Evolutionary conservation across 2,888 invertebrate genomes (phyloP).

Genomic region (Choreutis nemorana): DNA sequence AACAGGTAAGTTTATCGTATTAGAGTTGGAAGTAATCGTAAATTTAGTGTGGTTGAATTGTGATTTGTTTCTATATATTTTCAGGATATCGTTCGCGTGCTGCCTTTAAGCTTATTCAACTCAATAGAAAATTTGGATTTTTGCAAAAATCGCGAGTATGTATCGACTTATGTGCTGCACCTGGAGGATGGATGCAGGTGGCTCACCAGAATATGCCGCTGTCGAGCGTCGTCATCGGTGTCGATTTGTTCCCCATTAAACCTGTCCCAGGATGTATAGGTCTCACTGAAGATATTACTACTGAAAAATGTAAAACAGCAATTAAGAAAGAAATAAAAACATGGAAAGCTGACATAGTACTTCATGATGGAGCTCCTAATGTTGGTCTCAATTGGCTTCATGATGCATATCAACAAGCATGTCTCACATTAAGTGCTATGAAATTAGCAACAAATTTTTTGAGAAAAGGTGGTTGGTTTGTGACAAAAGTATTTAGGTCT

Average conservation of each 20-base stretch:
- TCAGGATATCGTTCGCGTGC: constrained; percentile 95
- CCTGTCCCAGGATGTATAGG: constrained; percentile 89
- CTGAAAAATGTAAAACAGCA: constrained; percentile 87
- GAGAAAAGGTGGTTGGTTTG: constrained; percentile 92
- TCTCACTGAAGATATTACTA: constrained; percentile 94
- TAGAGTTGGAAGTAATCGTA: background rate
- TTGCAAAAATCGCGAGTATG: constrained; percentile 95
- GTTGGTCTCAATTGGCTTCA: constrained; percentile 96
- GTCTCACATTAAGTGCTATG: constrained; percentile 89
- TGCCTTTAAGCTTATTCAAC: constrained; percentile 98
- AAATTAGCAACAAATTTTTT: constrained; percentile 92
- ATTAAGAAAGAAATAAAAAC: constrained; percentile 88
- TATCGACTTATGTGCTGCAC: constrained; percentile 98
- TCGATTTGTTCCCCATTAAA: constrained; percentile 93
- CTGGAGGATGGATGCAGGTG: constrained; percentile 99
- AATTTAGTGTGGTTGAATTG: background rate
- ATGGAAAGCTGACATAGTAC: constrained; percentile 96
- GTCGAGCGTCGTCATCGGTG: constrained; percentile 92
- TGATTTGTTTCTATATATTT: constrained; percentile 13
- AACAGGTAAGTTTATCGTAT: constrained; percentile 77
- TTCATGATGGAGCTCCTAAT: constrained; percentile 99
- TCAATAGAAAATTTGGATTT: constrained; percentile 97
- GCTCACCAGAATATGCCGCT: constrained; percentile 98
- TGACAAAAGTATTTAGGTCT: constrained; percentile 98
- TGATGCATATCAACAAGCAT: constrained; percentile 95